Base-by-base conservation (phyloP, 1,140 invertebrate genomes). In the Atta cephalotes region DNA sequence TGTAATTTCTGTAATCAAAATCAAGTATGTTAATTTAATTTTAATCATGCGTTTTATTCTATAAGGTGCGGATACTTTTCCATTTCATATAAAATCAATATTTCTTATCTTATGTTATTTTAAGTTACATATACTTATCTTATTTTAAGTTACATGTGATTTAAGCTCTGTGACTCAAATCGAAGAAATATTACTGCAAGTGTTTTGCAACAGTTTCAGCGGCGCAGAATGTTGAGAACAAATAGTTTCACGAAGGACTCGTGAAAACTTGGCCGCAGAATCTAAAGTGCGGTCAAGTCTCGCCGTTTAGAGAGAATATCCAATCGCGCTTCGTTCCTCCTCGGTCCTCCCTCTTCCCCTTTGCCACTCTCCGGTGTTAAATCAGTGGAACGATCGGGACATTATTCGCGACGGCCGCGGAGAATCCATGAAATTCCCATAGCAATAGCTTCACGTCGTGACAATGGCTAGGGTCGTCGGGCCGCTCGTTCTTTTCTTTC, bases 361-460 rank as follows among this genome's bases (percentile, higher is more conserved):
- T 51, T 39, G 14, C 60, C 49, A 39, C 78, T 76, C 53, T 84
- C 58, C 78, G 21, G 79, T 81, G 87, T 86, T 88, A 90, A 91
- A 91, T 91, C 90, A 90, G 79, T 78, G 89, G 71, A 90, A 91
- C 90, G 90, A 91, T 91, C 90, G 88, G 86, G 58, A 87, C 87
- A 85, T 88, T 87, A 90, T 88, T 90, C 88, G 72, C 87, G 79
- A 88, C 85, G 87, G 76, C 87, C 89, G 87, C 68, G 86, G 89
- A 87, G 77, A 90, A 90, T 91, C 89, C 90, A 91, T 91, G 90
- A 91, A 91, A 91, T 88, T 88, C 89, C 79, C 90, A 90, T 91
- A 85, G 89, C 90, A 90, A 88, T 91, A 91, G 89, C 74, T 90
- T 85, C 84, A 45, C 79, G 87, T 62, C 62, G 66, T 87, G 90